phyloP scores from a whole-genome alignment of 2,113 vertebrate species.

The Heterotis niloticus region DNA sequence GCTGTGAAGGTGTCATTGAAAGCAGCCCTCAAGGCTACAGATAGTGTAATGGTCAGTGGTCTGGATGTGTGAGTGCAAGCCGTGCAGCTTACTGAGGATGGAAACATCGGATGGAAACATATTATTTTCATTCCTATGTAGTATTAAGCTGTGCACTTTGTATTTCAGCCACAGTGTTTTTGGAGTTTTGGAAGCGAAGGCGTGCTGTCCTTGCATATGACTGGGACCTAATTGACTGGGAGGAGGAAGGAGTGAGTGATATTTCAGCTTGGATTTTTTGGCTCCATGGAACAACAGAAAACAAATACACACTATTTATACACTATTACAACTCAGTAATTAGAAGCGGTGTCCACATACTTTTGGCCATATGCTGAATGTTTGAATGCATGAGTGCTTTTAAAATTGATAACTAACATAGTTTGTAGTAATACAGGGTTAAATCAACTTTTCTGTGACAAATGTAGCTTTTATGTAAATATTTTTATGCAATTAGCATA shows the following conservation, averaged over 20 bases:
- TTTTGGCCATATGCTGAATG: no score
- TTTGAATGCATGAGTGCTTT: no score
- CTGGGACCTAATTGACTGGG: constrained; percentile 97
- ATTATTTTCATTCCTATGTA: neutral
- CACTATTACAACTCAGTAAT: no score
- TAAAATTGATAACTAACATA: neutral
- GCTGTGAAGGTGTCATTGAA: neutral
- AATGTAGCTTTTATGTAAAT: neutral
- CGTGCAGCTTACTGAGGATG: neutral
- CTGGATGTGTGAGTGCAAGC: neutral
- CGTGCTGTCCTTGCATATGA: constrained; percentile 91
- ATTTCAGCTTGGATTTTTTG: neutral
- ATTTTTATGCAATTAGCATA: no score
- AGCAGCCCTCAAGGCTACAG: no score
- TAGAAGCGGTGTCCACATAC: no score
- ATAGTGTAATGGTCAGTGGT: neutral
- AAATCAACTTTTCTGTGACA: neutral
- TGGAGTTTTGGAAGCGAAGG: constrained; percentile 95
- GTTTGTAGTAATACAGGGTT: no score
- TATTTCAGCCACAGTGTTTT: constrained; percentile 84
- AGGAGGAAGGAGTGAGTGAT: constrained; percentile 83
- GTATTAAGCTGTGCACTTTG: constrained; percentile 14
- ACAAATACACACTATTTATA: neutral
- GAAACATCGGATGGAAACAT: neutral
- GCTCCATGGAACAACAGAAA: neutral